Conservation (phyloP, 2,797 vertebrate genomes). For the Petrocephalus sullivani region DNA sequence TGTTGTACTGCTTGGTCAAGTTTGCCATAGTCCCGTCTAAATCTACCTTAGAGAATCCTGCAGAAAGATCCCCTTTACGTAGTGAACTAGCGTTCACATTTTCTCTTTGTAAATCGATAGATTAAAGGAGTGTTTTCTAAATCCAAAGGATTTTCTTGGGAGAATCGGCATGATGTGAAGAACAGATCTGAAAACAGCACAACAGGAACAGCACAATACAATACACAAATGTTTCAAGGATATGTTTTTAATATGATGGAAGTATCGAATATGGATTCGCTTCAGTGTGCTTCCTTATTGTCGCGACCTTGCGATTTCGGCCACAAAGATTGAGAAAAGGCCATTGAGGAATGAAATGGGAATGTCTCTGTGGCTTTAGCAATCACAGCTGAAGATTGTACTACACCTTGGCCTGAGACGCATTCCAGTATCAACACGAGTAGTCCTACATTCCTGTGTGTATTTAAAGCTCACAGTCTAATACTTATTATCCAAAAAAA, state of each 20-base stretch:
- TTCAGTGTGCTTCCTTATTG: constrained; percentile 26
- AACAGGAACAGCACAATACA: neutral
- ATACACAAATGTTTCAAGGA: constrained; percentile 1
- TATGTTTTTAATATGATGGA: constrained; percentile 1
- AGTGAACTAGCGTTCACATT: neutral
- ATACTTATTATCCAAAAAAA: neutral
- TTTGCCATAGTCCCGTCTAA: neutral
- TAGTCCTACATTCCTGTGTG: neutral
- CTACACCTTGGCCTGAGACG: neutral
- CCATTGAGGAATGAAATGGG: neutral
- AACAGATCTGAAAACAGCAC: neutral
- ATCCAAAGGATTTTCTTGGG: neutral
- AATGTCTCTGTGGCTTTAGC: neutral
- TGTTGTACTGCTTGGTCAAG: neutral
- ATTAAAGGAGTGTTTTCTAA: neutral
- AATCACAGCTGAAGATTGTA: neutral
- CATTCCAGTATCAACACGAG: neutral
- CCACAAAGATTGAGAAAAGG: neutral
- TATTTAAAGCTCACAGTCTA: neutral
- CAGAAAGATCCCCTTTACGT: neutral
- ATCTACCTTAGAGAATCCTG: neutral
- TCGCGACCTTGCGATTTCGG: neutral
- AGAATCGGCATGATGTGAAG: neutral
- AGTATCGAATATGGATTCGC: constrained; percentile 35
- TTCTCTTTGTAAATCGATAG: neutral